Percentiles rank a stretch among this genome's conserved stretches.
phyloP scores from a whole-genome alignment of 2,113 vertebrate species.

The Clarias macrocephalus region DNA sequence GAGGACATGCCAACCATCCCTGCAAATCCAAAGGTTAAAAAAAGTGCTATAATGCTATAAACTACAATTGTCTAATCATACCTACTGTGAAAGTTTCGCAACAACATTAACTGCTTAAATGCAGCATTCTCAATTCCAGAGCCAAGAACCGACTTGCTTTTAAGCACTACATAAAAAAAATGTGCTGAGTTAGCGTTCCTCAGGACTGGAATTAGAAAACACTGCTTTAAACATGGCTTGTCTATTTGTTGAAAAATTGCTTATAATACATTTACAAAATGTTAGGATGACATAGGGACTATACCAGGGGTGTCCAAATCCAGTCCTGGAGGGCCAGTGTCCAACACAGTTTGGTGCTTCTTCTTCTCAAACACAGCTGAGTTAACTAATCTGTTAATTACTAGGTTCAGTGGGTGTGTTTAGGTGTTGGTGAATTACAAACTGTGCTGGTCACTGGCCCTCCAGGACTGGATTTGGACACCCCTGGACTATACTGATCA shows the following conservation, averaged over 20 bases:
- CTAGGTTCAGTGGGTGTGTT: too few relatives aligned
- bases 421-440: too few relatives aligned
- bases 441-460: too few relatives aligned
- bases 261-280: neutral
- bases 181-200: neutral
- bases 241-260: neutral
- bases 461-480: too few relatives aligned
- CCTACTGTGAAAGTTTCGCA: neutral
- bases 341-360: too few relatives aligned
- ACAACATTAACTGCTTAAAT: neutral
- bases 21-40: neutral
- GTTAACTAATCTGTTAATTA: too few relatives aligned
- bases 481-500: neutral
- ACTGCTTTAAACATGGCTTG: neutral
- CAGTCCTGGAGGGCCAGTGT: too few relatives aligned
- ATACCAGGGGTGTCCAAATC: too few relatives aligned
- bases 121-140: neutral
- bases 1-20: conserved; percentile 50
- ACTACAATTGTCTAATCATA: neutral
- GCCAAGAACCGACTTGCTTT: neutral
- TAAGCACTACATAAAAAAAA: neutral
- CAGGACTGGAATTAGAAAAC: neutral
- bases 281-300: neutral
- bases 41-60: neutral
- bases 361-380: too few relatives aligned